These are phyloP conservation scores for Acleris emargana DNA, from an alignment of 2,888 invertebrate genomes.

Conservation along the genomic window DNA sequence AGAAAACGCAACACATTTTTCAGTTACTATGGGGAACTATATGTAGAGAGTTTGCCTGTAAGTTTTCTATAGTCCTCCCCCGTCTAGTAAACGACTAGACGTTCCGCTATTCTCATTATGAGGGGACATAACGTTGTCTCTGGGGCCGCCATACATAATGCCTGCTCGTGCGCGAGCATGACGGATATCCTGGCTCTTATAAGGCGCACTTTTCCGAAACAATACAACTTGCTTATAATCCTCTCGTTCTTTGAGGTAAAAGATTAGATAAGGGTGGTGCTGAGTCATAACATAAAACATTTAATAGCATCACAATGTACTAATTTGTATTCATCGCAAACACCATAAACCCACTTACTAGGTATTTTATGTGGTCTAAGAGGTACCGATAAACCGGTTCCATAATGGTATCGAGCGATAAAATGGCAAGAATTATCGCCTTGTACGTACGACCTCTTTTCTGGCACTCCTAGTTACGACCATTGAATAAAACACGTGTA, in stretches of 20 bases:
- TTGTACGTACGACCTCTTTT: constrained; percentile 28
- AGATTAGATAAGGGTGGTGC: constrained; percentile 8
- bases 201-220: constrained; percentile 36
- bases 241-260: constrained; percentile 13
- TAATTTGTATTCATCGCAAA: not conserved
- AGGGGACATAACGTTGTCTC: constrained; percentile 44
- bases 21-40: constrained; percentile 39
- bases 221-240: constrained; percentile 22
- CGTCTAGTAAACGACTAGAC: constrained; percentile 61
- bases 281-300: not conserved
- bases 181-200: constrained; percentile 50
- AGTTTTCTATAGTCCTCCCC: constrained; percentile 24
- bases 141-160: constrained; percentile 43
- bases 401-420: constrained; percentile 20
- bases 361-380: constrained; percentile 16
- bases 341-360: constrained; percentile 4
- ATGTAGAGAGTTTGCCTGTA: constrained; percentile 47
- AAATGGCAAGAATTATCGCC: constrained; percentile 31
- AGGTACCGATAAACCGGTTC: constrained; percentile 27
- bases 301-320: not conserved
- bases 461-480: constrained; percentile 27
- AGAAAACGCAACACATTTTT: not conserved
- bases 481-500: not conserved
- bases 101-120: constrained; percentile 56
- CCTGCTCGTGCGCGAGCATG: constrained; percentile 45